Conservation (phyloP, 2,888 invertebrate species). For the Plebejus argus region DNA sequence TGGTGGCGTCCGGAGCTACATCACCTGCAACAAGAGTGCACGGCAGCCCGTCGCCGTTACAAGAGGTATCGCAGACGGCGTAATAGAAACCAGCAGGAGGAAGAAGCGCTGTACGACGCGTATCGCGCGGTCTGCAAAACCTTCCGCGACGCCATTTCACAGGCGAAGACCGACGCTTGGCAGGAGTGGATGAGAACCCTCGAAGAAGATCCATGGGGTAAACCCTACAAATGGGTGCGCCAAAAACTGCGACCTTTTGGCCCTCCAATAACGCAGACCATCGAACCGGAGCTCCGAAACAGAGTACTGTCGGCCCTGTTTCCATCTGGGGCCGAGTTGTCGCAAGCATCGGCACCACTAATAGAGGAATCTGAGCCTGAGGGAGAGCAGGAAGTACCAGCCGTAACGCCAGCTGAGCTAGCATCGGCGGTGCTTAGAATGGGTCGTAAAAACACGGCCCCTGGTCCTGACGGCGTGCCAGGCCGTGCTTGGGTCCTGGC, state of each 20-base stretch:
- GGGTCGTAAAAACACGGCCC: constrained; percentile 34
- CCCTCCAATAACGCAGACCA: too few relatives aligned
- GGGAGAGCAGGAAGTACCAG: not conserved
- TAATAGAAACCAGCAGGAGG: not conserved
- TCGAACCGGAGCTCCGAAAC: too few relatives aligned
- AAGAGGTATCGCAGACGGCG: not conserved
- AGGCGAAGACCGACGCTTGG: not conserved
- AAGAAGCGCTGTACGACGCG: not conserved
- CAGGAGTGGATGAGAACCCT: not conserved
- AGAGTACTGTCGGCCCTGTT: not conserved
- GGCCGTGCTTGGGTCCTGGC: constrained; percentile 33
- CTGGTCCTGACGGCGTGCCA: constrained; percentile 40
- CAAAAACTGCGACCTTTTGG: too few relatives aligned
- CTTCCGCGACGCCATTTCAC: not conserved
- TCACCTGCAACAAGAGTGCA: not conserved
- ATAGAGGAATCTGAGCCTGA: too few relatives aligned
- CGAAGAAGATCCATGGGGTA: constrained; percentile 33
- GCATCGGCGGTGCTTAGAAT: not conserved
- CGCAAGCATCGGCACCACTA: not conserved
- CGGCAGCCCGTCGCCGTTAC: not conserved
- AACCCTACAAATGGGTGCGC: constrained; percentile 11
- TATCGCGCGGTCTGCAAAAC: not conserved
- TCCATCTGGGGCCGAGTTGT: not conserved
- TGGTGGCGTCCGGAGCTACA: not conserved
- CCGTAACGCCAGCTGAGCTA: constrained; percentile 25